Conservation (phyloP, 2,113 vertebrate species). For the Halichoerus grypus region DNA sequence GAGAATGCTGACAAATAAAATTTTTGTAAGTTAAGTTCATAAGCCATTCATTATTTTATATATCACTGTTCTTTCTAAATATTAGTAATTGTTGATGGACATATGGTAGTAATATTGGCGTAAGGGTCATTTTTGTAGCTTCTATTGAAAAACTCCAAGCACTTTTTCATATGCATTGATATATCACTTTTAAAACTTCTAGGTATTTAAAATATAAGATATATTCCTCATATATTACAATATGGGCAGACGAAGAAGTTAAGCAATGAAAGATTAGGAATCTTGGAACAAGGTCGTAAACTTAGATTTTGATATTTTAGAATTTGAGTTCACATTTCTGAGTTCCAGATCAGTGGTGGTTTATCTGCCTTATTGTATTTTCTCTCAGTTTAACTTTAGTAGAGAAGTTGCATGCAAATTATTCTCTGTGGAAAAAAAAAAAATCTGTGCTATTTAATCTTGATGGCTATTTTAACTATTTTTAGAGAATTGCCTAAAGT, state of each 20-base stretch:
- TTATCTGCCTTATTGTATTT: neutral
- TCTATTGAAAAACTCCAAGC: neutral
- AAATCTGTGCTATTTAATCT: neutral
- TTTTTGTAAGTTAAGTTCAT: neutral
- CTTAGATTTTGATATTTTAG: neutral
- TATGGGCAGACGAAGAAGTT: neutral
- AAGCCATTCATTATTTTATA: neutral
- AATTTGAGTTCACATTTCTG: neutral
- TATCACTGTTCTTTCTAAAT: neutral
- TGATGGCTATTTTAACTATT: neutral
- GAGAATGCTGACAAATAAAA: neutral
- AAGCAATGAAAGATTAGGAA: neutral
- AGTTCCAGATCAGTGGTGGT: neutral
- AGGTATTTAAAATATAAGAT: neutral
- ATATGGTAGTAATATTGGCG: neutral
- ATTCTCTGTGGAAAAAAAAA: neutral
- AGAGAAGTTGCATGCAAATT: neutral
- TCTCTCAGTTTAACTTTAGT: neutral
- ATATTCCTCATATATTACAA: neutral
- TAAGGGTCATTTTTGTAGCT: neutral
- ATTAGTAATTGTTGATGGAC: neutral
- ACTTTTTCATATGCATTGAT: neutral
- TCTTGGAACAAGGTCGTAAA: neutral
- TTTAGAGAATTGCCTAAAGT: conserved; percentile 2
- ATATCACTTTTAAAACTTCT: neutral